These are phyloP conservation scores for Lottia scabra DNA, from an alignment of 2,888 invertebrate species.

Conservation along the genomic window DNA sequence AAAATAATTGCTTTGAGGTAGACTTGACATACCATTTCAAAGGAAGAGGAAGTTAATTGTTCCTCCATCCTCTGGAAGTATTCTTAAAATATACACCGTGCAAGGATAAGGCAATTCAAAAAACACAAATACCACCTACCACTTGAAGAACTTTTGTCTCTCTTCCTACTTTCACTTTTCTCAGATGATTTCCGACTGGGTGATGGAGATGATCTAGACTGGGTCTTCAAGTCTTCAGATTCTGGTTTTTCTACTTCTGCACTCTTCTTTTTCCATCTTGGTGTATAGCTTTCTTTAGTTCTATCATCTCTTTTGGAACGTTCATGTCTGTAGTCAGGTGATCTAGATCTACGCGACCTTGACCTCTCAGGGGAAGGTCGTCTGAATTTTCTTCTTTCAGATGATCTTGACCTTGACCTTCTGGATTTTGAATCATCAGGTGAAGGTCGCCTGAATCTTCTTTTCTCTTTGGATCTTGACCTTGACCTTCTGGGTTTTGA, in stretches of 20 bases:
- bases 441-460: constrained; percentile 3
- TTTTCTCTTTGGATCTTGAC: constrained; percentile 13
- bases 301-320: constrained; percentile 6
- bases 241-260: constrained; percentile 2
- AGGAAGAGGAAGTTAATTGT: too few species aligned
- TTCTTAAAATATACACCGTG: too few species aligned
- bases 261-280: constrained; percentile 17
- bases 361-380: constrained; percentile 11
- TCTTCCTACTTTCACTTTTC: constrained; percentile 1
- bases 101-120: background rate
- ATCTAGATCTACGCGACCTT: constrained; percentile 10
- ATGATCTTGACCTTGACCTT: background rate
- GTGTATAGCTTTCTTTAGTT: background rate
- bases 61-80: too few species aligned
- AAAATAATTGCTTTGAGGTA: background rate
- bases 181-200: constrained; percentile 11
- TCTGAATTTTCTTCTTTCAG: constrained; percentile 12
- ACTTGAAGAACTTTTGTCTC: background rate
- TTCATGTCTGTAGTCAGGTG: background rate
- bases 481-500: constrained; percentile 10
- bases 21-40: too few species aligned
- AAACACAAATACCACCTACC: background rate
- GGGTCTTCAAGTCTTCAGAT: background rate
- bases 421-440: constrained; percentile 14
- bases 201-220: constrained; percentile 32